phyloP scores from a whole-genome alignment of 2,797 vertebrate species.

The Corythornis leucogaster region DNA sequence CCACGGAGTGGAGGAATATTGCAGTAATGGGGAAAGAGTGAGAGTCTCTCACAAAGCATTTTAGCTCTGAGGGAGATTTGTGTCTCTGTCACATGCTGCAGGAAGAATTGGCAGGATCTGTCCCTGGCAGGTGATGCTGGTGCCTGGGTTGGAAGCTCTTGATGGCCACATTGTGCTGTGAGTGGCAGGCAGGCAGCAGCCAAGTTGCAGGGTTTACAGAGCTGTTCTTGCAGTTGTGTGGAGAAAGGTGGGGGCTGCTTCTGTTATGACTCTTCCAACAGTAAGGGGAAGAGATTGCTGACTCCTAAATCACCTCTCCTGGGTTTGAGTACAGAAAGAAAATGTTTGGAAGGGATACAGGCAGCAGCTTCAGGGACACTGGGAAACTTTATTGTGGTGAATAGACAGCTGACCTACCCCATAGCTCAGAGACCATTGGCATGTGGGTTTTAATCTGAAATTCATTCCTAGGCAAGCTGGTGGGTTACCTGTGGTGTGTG shows the following conservation, averaged over 20 bases:
- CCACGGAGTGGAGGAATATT: neutral
- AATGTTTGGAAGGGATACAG: neutral
- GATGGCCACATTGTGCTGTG: constrained; percentile 14
- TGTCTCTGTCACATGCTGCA: neutral
- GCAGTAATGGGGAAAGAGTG: neutral
- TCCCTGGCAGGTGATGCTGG: neutral
- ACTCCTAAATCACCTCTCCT: neutral
- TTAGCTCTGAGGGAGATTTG: constrained; percentile 12
- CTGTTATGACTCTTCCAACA: constrained; percentile 21
- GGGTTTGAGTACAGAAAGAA: neutral
- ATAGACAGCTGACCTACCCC: neutral
- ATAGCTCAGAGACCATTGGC: neutral
- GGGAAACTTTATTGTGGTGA: neutral
- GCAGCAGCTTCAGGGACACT: neutral
- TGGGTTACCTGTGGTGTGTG: neutral
- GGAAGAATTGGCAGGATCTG: constrained; percentile 11
- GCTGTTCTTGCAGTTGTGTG: neutral
- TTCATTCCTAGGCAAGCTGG: neutral
- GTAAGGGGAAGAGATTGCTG: neutral
- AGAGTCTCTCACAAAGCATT: neutral
- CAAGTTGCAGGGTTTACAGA: neutral
- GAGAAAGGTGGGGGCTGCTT: constrained; percentile 24
- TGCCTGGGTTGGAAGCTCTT: constrained; percentile 7
- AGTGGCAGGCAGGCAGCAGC: neutral
- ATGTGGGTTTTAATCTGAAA: neutral